These are phyloP conservation scores for Turdus rufiventris DNA, from an alignment of 2,113 vertebrate species.

Conservation along the genomic window DNA sequence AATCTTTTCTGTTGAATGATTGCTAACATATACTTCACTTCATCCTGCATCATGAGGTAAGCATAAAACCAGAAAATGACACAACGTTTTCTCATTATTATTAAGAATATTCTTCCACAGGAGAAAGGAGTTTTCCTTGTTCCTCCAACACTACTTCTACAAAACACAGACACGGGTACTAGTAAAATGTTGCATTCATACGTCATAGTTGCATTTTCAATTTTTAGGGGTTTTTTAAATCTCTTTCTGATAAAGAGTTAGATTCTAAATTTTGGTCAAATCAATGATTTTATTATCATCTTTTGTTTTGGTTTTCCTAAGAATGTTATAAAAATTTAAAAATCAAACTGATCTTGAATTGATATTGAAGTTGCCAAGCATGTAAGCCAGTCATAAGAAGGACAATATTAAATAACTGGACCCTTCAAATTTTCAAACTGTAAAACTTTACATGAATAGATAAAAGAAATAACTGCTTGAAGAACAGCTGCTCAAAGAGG, in stretches of 20 bases:
- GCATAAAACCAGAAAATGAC: not conserved
- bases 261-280: not conserved
- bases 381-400: not conserved
- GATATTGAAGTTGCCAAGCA: not conserved
- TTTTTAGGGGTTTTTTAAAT: not conserved
- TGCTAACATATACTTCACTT: not conserved
- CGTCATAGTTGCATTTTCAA: not conserved
- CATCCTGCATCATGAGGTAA: conserved; percentile 29
- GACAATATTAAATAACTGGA: not conserved
- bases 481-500: not conserved
- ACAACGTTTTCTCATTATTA: not conserved
- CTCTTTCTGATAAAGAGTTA: not conserved
- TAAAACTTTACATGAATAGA: not conserved
- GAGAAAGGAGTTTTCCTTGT: not conserved
- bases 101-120: not conserved
- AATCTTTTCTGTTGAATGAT: not conserved
- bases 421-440: conserved; percentile 6
- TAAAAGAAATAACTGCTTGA: conserved; percentile 30
- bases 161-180: not conserved
- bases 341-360: not conserved
- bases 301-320: not conserved
- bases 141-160: not conserved
- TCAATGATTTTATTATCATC: not conserved
- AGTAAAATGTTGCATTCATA: not conserved
- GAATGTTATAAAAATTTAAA: not conserved